Evolutionary conservation across 2,888 invertebrate genomes (phyloP).

Genomic region (Ophioninae sp.): DNA sequence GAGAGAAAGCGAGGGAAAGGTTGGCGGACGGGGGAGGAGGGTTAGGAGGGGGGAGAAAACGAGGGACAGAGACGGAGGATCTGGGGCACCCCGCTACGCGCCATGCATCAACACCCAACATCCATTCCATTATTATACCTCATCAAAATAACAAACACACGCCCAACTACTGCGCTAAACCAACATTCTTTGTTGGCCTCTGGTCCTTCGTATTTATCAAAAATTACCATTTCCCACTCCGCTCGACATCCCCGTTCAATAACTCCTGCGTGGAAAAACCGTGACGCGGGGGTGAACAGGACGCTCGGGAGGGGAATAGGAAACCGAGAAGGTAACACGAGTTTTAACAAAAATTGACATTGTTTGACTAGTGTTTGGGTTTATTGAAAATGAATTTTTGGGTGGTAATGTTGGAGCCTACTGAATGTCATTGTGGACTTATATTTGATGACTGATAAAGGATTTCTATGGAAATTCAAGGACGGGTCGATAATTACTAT

Average conservation of each 20-base stretch:
- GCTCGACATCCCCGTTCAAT: neutral
- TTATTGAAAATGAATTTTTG: neutral
- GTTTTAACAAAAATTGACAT: neutral
- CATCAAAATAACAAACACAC: conserved; percentile 80
- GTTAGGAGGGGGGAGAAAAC: neutral
- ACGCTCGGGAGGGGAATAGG: neutral
- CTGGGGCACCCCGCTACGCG: conserved; percentile 77
- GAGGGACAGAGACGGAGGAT: conserved; percentile 22
- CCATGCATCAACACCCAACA: conserved; percentile 80
- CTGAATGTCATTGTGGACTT: too few species aligned
- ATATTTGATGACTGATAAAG: too few species aligned
- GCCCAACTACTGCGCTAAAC: conserved; percentile 75
- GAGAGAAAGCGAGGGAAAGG: neutral
- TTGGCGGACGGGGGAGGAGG: neutral
- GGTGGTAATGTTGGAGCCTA: too few species aligned
- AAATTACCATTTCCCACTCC: conserved; percentile 69
- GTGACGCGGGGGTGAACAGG: neutral
- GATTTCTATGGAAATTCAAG: too few species aligned
- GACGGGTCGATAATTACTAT: too few species aligned
- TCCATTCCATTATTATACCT: conserved; percentile 80
- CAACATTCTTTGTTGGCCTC: conserved; percentile 78
- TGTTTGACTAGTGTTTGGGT: neutral
- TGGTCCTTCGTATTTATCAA: conserved; percentile 77
- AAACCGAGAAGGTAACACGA: neutral
- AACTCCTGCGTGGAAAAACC: neutral